Base-by-base conservation (phyloP, 53 echinoderm and acorn worm species). In the Paracentrotus lividus region DNA sequence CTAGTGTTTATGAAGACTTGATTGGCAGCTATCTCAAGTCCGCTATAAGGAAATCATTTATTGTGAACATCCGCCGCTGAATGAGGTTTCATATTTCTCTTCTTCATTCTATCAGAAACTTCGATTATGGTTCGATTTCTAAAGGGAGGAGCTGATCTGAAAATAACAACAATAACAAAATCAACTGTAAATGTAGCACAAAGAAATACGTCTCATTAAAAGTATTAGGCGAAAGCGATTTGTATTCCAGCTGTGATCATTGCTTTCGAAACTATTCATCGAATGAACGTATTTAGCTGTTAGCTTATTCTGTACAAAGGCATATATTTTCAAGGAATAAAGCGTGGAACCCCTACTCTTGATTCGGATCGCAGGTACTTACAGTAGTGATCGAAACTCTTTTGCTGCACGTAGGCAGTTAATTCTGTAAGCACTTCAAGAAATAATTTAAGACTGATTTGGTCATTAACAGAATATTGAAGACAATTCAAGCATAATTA, bases 71-170 rank as follows among this genome's bases (percentile, higher is more conserved):
- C 26, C 8, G 29, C 8, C 31, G 24, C 21, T 24, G 16, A 16
- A 3, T 24, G 9, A 64, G 61, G 40, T 72, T 72, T 72, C 72
- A 72, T 72, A 16, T 72, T 72, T 40, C 15, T 38, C 36, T 57
- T 4, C 57, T 57, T 38, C 40, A 72, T 32, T 8, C 12, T 51
- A 23, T 8, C n/a, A n/a, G n/a, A n/a, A n/a, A n/a, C n/a, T n/a
- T n/a, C n/a, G n/a, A n/a, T n/a, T 32, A 67, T 72, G 72, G 72
- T 72, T 72, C 72, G 72, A 72, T 72, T 32, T 9, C 18, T 38
- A 40, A 72, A 38, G 32, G 16, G 40, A 72, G 36, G 72, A 72
- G 72, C 18, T 72, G 72, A 72, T 72, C 72, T 20, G 36, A 4
- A 72, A 72, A 40, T 10, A 16, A 36, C 33, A 67, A 32, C 33